A percentile compares a stretch with the other conserved stretches of the same genome.
Conservation (phyloP, 35 echinoderm and acorn worm species). For the Hemicentrotus pulcherrimus region DNA sequence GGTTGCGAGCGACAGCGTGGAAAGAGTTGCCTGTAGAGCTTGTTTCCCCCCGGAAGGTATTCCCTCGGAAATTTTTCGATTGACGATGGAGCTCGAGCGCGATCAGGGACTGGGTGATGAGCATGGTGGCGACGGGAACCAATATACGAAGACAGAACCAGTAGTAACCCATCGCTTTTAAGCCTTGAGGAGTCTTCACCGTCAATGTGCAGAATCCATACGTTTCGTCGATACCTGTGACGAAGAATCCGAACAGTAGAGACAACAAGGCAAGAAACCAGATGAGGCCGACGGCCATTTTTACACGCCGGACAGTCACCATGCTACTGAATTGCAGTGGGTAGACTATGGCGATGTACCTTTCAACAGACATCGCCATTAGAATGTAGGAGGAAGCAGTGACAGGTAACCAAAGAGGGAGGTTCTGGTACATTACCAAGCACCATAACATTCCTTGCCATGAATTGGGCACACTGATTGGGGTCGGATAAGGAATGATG, state of each 20-base stretch:
- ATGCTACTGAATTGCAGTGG: slow-evolving; percentile 28
- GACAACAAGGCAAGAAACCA: slow-evolving; percentile 49
- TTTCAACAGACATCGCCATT: slow-evolving; percentile 49
- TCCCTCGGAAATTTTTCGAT: background rate
- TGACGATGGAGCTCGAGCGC: slow-evolving; percentile 32
- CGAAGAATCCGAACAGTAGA: slow-evolving; percentile 16
- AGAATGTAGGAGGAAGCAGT: slow-evolving; percentile 43
- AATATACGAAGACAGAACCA: slow-evolving; percentile 46
- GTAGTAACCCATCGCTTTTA: slow-evolving; percentile 42
- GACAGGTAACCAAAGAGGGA: slow-evolving; percentile 27
- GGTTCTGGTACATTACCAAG: background rate
- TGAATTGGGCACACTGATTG: background rate
- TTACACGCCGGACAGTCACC: background rate
- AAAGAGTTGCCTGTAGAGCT: background rate
- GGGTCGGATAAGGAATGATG: slow-evolving; percentile 31
- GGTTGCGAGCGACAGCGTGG: slow-evolving; percentile 36
- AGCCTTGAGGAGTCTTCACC: background rate
- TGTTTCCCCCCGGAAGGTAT: background rate
- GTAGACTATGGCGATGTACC: slow-evolving; percentile 45
- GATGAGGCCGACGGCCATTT: background rate
- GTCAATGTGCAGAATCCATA: background rate
- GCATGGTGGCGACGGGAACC: background rate
- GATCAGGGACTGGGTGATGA: slow-evolving; percentile 51
- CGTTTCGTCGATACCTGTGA: background rate
- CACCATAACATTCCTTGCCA: slow-evolving; percentile 33